Evolutionary conservation across 1,140 invertebrate genomes (phyloP).

Genomic region (Eueides isabella): DNA sequence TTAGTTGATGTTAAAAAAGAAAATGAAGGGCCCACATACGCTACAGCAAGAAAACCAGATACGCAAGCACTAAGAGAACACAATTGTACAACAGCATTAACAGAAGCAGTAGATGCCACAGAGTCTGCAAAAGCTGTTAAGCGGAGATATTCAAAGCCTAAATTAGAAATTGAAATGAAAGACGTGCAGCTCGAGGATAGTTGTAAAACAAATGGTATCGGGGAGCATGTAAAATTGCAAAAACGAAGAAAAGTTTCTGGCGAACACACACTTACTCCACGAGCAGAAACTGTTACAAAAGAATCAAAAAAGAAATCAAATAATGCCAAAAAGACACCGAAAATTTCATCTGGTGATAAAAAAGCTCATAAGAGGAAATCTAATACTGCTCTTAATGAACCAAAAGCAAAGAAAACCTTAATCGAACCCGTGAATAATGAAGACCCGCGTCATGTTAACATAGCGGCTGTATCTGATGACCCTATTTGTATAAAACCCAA

Average conservation of each 20-base stretch:
- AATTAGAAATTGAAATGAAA: conserved; percentile 78
- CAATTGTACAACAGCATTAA: conserved; percentile 56
- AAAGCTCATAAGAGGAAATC: conserved; percentile 67
- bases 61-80: conserved; percentile 75
- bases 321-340: conserved; percentile 56
- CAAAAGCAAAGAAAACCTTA: conserved; percentile 61
- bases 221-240: conserved; percentile 80
- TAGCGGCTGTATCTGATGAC: conserved; percentile 56
- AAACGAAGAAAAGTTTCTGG: conserved; percentile 83
- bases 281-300: conserved; percentile 66
- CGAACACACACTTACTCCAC: conserved; percentile 59
- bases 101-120: conserved; percentile 47
- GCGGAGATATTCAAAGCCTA: conserved; percentile 72
- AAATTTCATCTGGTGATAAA: conserved; percentile 58
- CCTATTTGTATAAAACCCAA: conserved; percentile 63
- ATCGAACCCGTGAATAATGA: conserved; percentile 52
- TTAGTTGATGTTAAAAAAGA: conserved; percentile 80
- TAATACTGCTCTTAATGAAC: conserved; percentile 47
- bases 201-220: conserved; percentile 79
- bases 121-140: conserved; percentile 67
- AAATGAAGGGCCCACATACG: conserved; percentile 70
- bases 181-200: conserved; percentile 74
- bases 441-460: conserved; percentile 56
- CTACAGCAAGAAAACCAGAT: conserved; percentile 64
- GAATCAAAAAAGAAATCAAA: conserved; percentile 68